A percentile compares a stretch with the other conserved stretches of the same genome.
Evolutionary conservation across 2,797 vertebrate genomes (phyloP).

Genomic region (Menidia menidia): DNA sequence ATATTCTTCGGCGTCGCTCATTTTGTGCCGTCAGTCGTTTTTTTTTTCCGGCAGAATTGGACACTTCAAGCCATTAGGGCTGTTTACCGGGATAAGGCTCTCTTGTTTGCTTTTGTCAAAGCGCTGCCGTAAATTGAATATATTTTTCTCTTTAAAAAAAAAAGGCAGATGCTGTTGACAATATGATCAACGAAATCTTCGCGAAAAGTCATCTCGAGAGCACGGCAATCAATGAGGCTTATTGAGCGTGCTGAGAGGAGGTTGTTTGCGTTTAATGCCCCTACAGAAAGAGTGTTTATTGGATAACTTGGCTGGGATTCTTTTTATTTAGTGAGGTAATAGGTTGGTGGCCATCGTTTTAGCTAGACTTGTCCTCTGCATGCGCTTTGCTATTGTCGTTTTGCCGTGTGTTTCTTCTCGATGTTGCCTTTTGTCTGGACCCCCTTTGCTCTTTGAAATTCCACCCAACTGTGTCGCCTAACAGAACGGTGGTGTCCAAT

Average conservation of each 20-base stretch:
- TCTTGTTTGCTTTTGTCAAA: conserved; percentile 58
- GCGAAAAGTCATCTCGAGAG: conserved; percentile 39
- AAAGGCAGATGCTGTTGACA: conserved; percentile 43
- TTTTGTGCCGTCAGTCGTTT: conserved; percentile 53
- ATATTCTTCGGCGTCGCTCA: conserved; percentile 58
- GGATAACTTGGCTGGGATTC: conserved; percentile 18
- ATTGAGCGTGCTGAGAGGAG: conserved; percentile 42
- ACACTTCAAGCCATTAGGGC: conserved; percentile 73
- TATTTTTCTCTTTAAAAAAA: conserved; percentile 65
- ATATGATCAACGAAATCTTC: conserved; percentile 54
- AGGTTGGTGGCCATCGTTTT: conserved; percentile 7
- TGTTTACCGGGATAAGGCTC: conserved; percentile 63
- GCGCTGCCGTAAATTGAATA: conserved; percentile 58
- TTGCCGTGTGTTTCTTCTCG: background rate
- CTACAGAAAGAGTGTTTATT: conserved; percentile 20
- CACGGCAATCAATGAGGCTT: conserved; percentile 51
- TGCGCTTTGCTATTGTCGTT: background rate
- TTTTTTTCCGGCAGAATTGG: conserved; percentile 47
- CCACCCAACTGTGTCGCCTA: background rate
- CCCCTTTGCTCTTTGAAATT: background rate
- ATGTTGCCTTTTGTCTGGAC: background rate
- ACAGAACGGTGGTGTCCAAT: conserved; percentile 30
- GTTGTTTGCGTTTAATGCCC: conserved; percentile 25
- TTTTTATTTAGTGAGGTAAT: conserved; percentile 24
- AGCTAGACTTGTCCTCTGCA: conserved; percentile 1